Evolutionary conservation across 2,797 vertebrate genomes (phyloP), one percentile per base, ranked within the genome.

Genomic region (Rhyacichthys aspro): DNA sequence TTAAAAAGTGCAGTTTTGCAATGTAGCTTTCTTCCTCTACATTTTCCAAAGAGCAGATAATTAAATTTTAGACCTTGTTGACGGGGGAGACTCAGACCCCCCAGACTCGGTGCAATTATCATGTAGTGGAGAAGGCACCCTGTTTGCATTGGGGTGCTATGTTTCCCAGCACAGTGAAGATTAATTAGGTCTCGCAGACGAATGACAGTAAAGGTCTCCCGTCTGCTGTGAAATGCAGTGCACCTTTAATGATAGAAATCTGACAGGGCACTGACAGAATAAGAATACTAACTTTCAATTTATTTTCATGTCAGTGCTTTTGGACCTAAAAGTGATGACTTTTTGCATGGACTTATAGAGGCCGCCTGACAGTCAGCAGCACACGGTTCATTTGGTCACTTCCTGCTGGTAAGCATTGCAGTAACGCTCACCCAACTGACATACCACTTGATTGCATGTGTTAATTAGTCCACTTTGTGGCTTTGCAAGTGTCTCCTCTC

Each of bases 31-130:
- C 74, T 70, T 81, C 74, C 79, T 78, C 72, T 84, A 85, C 84
- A 86, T 90, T 90, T 90, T 87, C 84, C 82, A 82, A 86, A 87
- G 85, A 86, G 81, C 84, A 78, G 87, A 90, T 91, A 90, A 93
- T 93, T 91, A 85, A 74, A 91, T 92, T 89, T 90, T 82, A 90
- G 78, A 78, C 83, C 78, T 75, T 88, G 88, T 90, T 90, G 87
- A 89, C 87, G 72, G 86, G 85, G 86, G 84, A 84, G 86, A 86
- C 3, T 10, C 78, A 70, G 34, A 81, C 80, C 79, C 89, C 81
- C 78, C 57, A 72, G 85, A 90, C 90, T 88, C 79, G 50, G 32
- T 78, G 88, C 88, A 91, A 90, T 91, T 92, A 91, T 86, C 70
- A 39, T 75, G 78, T 69, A 66, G 42, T 76, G 78, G 69, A 67